phyloP scores from a whole-genome alignment of 2,888 invertebrate species.

The Nasonia oneida region DNA sequence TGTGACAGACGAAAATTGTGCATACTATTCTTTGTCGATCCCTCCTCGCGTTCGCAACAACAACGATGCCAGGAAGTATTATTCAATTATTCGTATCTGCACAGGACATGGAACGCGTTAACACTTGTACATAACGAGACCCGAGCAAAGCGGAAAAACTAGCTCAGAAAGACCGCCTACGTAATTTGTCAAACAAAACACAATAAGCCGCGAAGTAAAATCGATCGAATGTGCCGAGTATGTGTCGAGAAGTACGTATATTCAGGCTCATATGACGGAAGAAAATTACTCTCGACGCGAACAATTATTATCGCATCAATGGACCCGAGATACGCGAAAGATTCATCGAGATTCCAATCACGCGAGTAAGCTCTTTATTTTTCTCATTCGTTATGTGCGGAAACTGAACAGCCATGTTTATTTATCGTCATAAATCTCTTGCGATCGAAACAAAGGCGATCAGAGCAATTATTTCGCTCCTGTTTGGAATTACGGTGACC shows the following conservation, averaged over 20 bases:
- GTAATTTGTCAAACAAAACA: background rate
- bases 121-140: no score
- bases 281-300: background rate
- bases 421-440: background rate
- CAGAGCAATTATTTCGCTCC: background rate
- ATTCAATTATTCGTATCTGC: no score
- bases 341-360: background rate
- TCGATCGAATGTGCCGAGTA: background rate
- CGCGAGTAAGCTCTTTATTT: background rate
- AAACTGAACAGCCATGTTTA: background rate
- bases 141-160: background rate
- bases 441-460: background rate
- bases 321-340: background rate
- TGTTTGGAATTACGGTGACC: background rate
- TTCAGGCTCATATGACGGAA: background rate
- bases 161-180: background rate
- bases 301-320: slow-evolving; percentile 3
- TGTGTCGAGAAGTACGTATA: background rate
- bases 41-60: no score
- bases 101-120: no score
- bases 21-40: no score
- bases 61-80: no score
- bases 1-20: no score
- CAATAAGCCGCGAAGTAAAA: background rate
- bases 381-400: background rate